Conservation (phyloP, 1,140 invertebrate species). For the Drosophila eugracilis region DNA sequence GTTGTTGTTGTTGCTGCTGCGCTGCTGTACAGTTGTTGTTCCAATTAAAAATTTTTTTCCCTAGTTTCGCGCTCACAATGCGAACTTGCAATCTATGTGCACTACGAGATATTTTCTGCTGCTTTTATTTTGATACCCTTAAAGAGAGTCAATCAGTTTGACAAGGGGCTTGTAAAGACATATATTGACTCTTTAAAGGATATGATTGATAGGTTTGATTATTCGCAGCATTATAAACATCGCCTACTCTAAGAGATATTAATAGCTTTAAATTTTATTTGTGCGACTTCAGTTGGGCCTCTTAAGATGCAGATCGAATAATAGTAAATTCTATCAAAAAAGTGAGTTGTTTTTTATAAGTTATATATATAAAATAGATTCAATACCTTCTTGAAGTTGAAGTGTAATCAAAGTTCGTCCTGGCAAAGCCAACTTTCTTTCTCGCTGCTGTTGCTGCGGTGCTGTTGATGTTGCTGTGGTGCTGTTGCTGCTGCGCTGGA, state of each 20-base stretch:
- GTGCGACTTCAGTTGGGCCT: no score
- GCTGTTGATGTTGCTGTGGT: conserved; percentile 30
- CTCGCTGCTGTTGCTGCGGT: conserved; percentile 13
- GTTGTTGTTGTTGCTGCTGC: conserved; percentile 45
- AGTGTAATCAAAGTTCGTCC: not conserved
- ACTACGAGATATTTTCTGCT: conserved; percentile 57
- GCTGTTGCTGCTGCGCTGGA: conserved; percentile 41
- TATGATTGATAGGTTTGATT: not conserved
- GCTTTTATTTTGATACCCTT: conserved; percentile 49
- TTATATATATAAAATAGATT: no score
- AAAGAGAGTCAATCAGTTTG: not conserved
- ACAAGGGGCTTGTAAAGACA: not conserved
- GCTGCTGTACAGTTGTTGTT: conserved; percentile 80
- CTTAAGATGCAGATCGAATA: no score
- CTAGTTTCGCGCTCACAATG: conserved; percentile 81
- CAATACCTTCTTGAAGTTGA: no score
- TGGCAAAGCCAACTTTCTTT: not conserved
- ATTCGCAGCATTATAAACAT: not conserved
- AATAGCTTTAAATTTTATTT: no score
- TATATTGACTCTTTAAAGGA: not conserved
- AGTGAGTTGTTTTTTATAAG: no score
- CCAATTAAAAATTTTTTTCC: conserved; percentile 80
- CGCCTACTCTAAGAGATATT: no score
- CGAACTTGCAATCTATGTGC: conserved; percentile 75
- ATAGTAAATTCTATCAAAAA: no score